Conservation (phyloP, 2,113 vertebrate species). For the Uropsilus gracilis region DNA sequence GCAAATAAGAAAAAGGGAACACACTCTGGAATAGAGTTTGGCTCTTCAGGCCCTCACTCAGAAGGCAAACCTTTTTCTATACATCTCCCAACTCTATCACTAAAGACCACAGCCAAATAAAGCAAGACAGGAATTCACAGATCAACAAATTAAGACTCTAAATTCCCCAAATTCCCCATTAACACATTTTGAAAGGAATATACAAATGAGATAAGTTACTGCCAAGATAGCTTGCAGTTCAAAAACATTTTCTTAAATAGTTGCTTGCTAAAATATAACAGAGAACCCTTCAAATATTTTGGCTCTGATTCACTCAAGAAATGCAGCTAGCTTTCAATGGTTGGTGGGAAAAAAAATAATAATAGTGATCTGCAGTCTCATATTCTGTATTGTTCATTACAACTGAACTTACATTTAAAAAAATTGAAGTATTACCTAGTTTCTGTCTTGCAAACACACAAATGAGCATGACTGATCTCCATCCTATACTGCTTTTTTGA, state of each 20-base stretch:
- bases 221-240: not conserved
- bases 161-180: not conserved
- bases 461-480: not conserved
- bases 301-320: not conserved
- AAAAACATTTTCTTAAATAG: not conserved
- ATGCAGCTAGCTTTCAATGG: not conserved
- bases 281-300: not conserved
- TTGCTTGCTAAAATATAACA: not conserved
- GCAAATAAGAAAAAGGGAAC: not conserved
- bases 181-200: not conserved
- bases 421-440: not conserved
- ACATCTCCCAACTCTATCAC: not conserved
- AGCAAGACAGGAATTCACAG: not conserved
- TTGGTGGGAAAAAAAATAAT: not conserved
- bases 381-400: not conserved
- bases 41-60: not conserved
- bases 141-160: not conserved
- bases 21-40: accelerated
- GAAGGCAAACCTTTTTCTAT: not conserved
- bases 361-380: not conserved
- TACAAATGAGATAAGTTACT: not conserved
- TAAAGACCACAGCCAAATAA: not conserved
- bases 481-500: not conserved
- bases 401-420: not conserved
- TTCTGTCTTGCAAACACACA: not conserved